These are phyloP conservation scores for Polymixis lichenea DNA, from an alignment of 2,888 invertebrate species.

Conservation along the genomic window DNA sequence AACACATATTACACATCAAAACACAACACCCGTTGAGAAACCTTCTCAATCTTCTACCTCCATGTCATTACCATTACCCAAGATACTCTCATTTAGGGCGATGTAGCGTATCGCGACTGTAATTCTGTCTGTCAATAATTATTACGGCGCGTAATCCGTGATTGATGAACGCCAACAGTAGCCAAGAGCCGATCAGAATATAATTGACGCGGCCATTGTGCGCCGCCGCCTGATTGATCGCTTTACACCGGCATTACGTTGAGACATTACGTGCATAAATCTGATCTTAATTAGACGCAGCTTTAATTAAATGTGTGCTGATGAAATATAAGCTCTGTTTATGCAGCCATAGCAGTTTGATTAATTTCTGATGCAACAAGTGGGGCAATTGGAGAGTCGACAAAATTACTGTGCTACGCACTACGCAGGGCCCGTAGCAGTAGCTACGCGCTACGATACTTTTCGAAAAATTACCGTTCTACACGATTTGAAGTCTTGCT, in stretches of 20 bases:
- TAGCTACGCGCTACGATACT: conserved; percentile 66
- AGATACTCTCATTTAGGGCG: conserved; percentile 75
- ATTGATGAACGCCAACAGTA: conserved; percentile 87
- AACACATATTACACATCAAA: conserved; percentile 36
- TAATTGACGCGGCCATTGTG: conserved; percentile 85
- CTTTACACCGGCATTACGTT: conserved; percentile 69
- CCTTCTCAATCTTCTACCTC: conserved; percentile 48
- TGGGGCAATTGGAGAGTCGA: conserved; percentile 60
- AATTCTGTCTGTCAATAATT: conserved; percentile 86
- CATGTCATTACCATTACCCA: conserved; percentile 77
- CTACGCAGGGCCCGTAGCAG: conserved; percentile 61
- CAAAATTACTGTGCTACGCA: conserved; percentile 65
- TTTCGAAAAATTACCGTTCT: not conserved
- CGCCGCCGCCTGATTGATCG: conserved; percentile 77
- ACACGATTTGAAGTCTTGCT: not conserved
- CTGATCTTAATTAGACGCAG: conserved; percentile 81
- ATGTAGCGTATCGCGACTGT: conserved; percentile 65
- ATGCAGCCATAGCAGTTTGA: conserved; percentile 72
- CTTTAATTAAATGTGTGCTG: conserved; percentile 82
- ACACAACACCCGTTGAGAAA: conserved; percentile 59
- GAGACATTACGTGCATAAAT: conserved; percentile 75
- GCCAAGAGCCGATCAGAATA: conserved; percentile 75
- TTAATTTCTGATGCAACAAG: conserved; percentile 71
- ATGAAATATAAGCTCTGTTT: conserved; percentile 77
- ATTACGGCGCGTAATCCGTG: conserved; percentile 84